Base-by-base conservation (phyloP, 2,113 vertebrate species). In the Ardeotis arabs region DNA sequence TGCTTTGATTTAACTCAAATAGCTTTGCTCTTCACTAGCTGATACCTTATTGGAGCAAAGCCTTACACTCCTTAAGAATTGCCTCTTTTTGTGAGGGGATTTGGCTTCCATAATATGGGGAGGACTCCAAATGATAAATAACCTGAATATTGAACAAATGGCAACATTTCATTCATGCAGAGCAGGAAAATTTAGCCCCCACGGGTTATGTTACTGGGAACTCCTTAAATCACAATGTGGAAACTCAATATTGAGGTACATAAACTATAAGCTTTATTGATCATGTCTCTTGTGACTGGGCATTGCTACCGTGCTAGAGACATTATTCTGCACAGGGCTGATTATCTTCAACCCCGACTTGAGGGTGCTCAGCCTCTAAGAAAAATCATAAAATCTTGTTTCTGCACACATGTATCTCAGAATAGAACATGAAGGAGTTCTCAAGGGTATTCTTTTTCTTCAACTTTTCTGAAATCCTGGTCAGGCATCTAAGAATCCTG, bases 261-360 rank as follows among this genome's bases (percentile, higher is more conserved):
- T 95, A 96, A 97, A 96, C 69, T 68, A 91, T 94, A 75, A 92
- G 89, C 75, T 91, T 84, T 96, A 93, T 95, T 92, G 92, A 96
- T 96, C 91, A 63, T 4, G 35, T 89, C 87, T 92, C 83, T 70
- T 66, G 28, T 85, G 89, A 89, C 62, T 90, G 53, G 73, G 73
- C 67, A 87, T 76, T 89, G 76, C 39, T 84, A 67, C 76, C 74
- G 60, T 10, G 14, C 62, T 72, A 53, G 35, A 94, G 64, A 60
- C 75, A 77, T 74, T 95, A 92, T 69, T 89, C 80, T 89, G 58
- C 24, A 76, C n/a, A 28, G 60, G 44, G 37, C 68, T 86, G 33
- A 75, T 63, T 84, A 81, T 80, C 52, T 92, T 90, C 33, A 92
- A 35, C 22, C 85, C 67, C 52, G 20, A 60, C 39, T 89, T 89